Evolutionary conservation across 2,888 invertebrate genomes (phyloP), one percentile per base, ranked within the genome.

Genomic region (Ophion ellenae): DNA sequence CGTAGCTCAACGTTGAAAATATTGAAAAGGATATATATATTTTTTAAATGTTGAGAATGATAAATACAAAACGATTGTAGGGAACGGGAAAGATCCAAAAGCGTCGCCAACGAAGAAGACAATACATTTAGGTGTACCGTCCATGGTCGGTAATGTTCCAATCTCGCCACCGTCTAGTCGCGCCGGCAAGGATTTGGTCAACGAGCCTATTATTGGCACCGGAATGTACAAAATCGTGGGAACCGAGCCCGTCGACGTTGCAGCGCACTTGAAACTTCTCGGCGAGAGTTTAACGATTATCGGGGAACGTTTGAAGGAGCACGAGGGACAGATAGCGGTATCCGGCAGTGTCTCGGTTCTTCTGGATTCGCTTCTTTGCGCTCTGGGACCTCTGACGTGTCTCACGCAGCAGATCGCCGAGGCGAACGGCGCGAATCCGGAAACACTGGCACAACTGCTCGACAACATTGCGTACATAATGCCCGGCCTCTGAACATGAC

Each of bases 391-490:
- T 9, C 95, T 99, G 80, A 95, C 98, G 89, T 97, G 98, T 92
- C 95, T 99, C 83, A 97, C 98, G 0, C 97, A 97, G 89, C 97
- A 97, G 90, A 95, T 99, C 59, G 97, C 98, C 0, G 97, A 97
- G 90, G 88, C 95, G n/a, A 91, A 94, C 61, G 94, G 94, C 32
- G 94, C 94, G 10, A 89, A 92, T 70, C 94, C 95, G n/a, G 95
- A 95, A 63, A 95, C 95, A 61, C 93, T 96, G 87, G 90, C 95
- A 91, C 92, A 96, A 90, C 98, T 98, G 57, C 95, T 99, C 79
- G 98, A 99, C 94, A 98, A 99, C 94, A 98, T 99, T 87, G 99
- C 99, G 0, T 99, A 99, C 92, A 97, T 99, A 89, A 99, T 94
- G 94, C 94, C 94, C 45, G 94, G 94, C 81, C 88, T 94, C 80